phyloP scores from a whole-genome alignment of 2,888 invertebrate genomes.

The Phlogophora meticulosa region DNA sequence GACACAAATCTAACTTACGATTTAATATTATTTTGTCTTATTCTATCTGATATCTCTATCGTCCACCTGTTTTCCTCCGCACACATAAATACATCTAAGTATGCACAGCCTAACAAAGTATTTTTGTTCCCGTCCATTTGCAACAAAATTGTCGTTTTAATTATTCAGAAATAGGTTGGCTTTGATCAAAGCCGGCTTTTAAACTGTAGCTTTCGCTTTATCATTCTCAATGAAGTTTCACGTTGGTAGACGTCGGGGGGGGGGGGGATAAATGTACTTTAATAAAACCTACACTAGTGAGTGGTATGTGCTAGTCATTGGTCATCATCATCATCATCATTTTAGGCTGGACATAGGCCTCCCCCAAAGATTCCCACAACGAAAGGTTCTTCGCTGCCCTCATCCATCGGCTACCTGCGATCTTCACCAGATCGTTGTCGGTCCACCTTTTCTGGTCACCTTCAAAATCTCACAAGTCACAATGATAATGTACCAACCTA shows the following conservation, averaged over 20 bases:
- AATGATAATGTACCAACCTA: too few relatives aligned
- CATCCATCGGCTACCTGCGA: too few relatives aligned
- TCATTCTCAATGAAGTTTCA: constrained; percentile 1
- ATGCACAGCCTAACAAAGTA: background rate
- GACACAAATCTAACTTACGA: too few relatives aligned
- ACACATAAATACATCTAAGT: background rate
- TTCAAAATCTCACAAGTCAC: too few relatives aligned
- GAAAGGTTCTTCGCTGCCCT: too few relatives aligned
- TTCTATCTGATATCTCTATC: too few relatives aligned
- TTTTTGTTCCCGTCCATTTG: background rate
- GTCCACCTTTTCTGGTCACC: too few relatives aligned
- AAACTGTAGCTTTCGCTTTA: background rate
- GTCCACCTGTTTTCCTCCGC: background rate
- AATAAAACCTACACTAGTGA: constrained; percentile 21
- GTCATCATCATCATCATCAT: too few relatives aligned
- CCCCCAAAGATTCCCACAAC: too few relatives aligned
- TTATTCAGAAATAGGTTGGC: constrained; percentile 21
- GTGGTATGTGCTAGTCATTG: background rate
- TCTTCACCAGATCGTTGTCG: too few relatives aligned
- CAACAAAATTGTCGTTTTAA: constrained; percentile 10
- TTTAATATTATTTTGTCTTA: too few relatives aligned
- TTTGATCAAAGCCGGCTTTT: constrained; percentile 24
- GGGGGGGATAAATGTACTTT: background rate
- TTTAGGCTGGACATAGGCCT: too few relatives aligned
- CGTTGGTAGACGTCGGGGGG: background rate